These are phyloP conservation scores for Drosophila limbata DNA, from an alignment of 2,888 invertebrate genomes.

Conservation along the genomic window DNA sequence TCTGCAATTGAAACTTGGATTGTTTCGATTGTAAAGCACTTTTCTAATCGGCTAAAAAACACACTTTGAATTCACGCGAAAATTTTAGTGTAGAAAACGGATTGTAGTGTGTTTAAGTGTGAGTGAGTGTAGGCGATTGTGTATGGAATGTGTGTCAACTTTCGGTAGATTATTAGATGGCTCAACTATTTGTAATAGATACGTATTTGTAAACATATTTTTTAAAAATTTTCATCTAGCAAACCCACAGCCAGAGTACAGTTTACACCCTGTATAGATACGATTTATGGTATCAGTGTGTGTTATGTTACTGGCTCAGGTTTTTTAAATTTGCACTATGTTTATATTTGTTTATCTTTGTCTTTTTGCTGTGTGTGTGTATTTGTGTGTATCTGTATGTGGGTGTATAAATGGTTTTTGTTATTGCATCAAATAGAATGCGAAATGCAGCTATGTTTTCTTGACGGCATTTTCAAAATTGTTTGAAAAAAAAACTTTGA, in stretches of 20 bases:
- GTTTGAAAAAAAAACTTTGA: constrained; percentile 67
- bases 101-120: constrained; percentile 6
- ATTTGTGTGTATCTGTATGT: constrained; percentile 34
- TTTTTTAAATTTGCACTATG: constrained; percentile 75
- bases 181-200: constrained; percentile 67
- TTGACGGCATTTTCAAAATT: constrained; percentile 59
- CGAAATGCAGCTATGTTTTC: constrained; percentile 45
- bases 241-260: constrained; percentile 77
- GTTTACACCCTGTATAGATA: constrained; percentile 72
- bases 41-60: constrained; percentile 60
- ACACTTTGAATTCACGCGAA: constrained; percentile 45
- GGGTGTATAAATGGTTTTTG: constrained; percentile 20
- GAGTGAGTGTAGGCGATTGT: constrained; percentile 11
- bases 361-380: constrained; percentile 34
- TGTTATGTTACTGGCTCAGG: constrained; percentile 50
- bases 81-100: constrained; percentile 48
- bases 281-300: constrained; percentile 6
- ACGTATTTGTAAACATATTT: constrained; percentile 67
- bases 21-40: constrained; percentile 52
- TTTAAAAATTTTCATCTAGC: constrained; percentile 75
- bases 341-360: constrained; percentile 39
- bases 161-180: constrained; percentile 71
- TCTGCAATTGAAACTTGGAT: constrained; percentile 44
- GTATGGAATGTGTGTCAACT: constrained; percentile 70
- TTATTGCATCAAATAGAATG: constrained; percentile 41